Conservation (phyloP, 2,113 vertebrate species). For the Centrocercus urophasianus region DNA sequence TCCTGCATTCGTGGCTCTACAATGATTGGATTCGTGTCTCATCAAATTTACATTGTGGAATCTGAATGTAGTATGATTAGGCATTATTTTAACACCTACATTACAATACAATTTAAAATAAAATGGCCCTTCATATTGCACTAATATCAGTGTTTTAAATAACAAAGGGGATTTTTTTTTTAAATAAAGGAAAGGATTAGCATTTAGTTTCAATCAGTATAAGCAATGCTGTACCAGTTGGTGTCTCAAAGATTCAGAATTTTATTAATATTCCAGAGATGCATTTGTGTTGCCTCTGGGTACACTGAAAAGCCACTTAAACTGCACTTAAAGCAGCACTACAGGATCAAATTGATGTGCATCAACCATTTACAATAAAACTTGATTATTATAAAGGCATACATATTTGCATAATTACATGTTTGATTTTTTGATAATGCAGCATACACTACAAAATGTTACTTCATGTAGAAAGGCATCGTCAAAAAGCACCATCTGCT, state of each 20-base stretch:
- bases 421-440: slow-evolving; percentile 89
- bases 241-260: slow-evolving; percentile 87
- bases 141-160: slow-evolving; percentile 89
- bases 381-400: slow-evolving; percentile 91
- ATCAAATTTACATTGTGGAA: slow-evolving; percentile 85
- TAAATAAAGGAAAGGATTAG: slow-evolving; percentile 84
- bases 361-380: slow-evolving; percentile 90
- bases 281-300: slow-evolving; percentile 89
- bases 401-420: slow-evolving; percentile 91
- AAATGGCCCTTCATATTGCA: slow-evolving; percentile 81
- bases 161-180: slow-evolving; percentile 82
- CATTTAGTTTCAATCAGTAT: slow-evolving; percentile 86
- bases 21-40: slow-evolving; percentile 80
- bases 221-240: slow-evolving; percentile 84
- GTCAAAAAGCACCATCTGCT: slow-evolving; percentile 88
- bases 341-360: slow-evolving; percentile 90
- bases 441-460: slow-evolving; percentile 81
- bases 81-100: slow-evolving; percentile 85
- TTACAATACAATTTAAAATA: slow-evolving; percentile 87
- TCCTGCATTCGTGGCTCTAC: slow-evolving; percentile 69
- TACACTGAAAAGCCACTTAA: slow-evolving; percentile 89
- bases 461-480: slow-evolving; percentile 79
- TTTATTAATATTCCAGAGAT: slow-evolving; percentile 89
- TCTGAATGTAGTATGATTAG: slow-evolving; percentile 86
- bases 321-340: slow-evolving; percentile 89